Evolutionary conservation across 2,797 vertebrate species (phyloP).

Genomic region (Sylvia borin): DNA sequence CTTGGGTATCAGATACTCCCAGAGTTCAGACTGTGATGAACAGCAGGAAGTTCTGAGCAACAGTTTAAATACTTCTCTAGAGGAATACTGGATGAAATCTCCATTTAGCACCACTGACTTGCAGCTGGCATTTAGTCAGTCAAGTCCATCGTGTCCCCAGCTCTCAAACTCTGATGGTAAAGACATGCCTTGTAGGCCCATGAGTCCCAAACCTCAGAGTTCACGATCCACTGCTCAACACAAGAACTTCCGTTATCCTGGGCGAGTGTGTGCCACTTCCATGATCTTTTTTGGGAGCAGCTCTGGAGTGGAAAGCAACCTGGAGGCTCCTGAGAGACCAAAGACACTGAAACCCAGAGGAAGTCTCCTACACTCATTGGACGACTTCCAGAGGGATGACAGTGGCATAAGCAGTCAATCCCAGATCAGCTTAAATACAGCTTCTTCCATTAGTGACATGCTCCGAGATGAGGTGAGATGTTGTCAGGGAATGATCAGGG

Average conservation of each 20-base stretch:
- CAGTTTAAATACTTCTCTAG: constrained; percentile 53
- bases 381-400: constrained; percentile 75
- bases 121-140: constrained; percentile 38
- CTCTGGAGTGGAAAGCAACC: constrained; percentile 64
- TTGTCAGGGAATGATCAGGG: neutral
- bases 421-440: constrained; percentile 74
- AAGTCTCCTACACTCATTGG: constrained; percentile 76
- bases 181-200: constrained; percentile 82
- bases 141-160: constrained; percentile 68
- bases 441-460: constrained; percentile 74
- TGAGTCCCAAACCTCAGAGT: constrained; percentile 89
- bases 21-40: constrained; percentile 23
- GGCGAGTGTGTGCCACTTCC: constrained; percentile 77
- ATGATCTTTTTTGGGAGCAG: constrained; percentile 80
- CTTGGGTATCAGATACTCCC: constrained; percentile 41
- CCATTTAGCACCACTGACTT: constrained; percentile 57
- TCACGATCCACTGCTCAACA: constrained; percentile 73
- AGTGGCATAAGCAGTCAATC: constrained; percentile 74
- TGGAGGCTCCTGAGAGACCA: constrained; percentile 79
- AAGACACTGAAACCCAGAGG: constrained; percentile 81
- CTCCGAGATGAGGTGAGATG: constrained; percentile 82
- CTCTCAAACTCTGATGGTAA: constrained; percentile 54
- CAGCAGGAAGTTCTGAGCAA: constrained; percentile 50
- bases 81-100: constrained; percentile 67
- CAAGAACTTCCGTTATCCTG: constrained; percentile 73